Conservation (phyloP, 2,113 vertebrate genomes). For the Sceloporus undulatus region DNA sequence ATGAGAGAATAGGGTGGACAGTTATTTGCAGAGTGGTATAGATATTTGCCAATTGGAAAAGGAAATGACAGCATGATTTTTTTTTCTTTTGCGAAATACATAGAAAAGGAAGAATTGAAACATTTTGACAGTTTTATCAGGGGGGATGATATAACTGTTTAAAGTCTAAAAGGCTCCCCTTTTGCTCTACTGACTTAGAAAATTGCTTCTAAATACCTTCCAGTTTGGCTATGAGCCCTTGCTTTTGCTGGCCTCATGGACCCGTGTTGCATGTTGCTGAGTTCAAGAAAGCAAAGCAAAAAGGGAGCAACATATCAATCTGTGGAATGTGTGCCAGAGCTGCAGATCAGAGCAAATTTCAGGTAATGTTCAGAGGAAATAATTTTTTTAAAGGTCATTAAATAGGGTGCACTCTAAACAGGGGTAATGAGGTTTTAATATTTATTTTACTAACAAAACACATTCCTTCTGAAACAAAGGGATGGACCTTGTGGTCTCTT, state of each 20-base stretch:
- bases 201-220: background rate
- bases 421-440: background rate
- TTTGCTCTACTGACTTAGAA: background rate
- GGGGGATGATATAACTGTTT: background rate
- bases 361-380: background rate
- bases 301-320: background rate
- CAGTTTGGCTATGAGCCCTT: fast-evolving
- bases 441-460: background rate
- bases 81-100: slow-evolving; percentile 2
- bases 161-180: fast-evolving
- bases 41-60: background rate
- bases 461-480: background rate
- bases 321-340: background rate
- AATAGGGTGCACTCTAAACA: background rate
- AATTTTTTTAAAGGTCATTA: slow-evolving; percentile 11
- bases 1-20: background rate
- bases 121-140: background rate
- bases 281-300: background rate
- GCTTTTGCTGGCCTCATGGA: background rate
- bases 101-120: background rate
- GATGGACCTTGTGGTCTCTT: no score
- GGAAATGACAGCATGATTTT: background rate
- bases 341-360: slow-evolving; percentile 37
- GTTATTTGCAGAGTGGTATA: background rate
- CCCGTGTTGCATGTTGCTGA: slow-evolving; percentile 6